Evolutionary conservation across 2,113 vertebrate species (phyloP), one percentile per base, ranked within the genome.

Genomic region (Pteronura brasiliensis): DNA sequence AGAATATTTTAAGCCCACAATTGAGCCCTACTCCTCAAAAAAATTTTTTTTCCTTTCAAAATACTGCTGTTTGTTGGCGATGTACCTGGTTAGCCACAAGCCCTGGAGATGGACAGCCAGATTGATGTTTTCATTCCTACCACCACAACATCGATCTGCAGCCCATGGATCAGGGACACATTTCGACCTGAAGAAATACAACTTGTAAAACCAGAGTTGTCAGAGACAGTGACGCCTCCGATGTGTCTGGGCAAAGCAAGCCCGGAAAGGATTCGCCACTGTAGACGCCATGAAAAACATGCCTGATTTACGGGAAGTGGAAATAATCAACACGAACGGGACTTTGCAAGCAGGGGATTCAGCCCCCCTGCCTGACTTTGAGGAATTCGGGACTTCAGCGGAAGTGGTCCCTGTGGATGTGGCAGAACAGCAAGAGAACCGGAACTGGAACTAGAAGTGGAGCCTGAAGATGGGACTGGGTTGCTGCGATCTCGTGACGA

Each of bases 401-500:
- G 42, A 9, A 39, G 39, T 1, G 4, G 25, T 44, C 25, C 7
- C 72, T 47, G 74, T 7, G 2, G 39, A 1, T 4, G 39, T 29
- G 39, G 72, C 14, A 0, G 42, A 18, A 31, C 74, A 31, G 42
- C 27, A 4, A 77, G 74, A 18, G 42, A 47, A 47, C 42, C 7
- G 7, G 6, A 27, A 27, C 42, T 13, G 7, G 6, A 27, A 27
- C 42, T 25, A 42, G 36, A 74, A 42, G 36, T 11, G 3, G 42
- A 29, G 39, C 39, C 39, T 15, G 25, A 44, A 14, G 39, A 17
- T 7, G 13, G 74, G 42, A 29, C 6, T 27, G 72, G 47, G 27
- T 8, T 17, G 27, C 42, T 31, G 4, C 7, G 4, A 17, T 29
- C 42, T 18, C 1, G 0, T 0, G 42, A 31, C 2, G 14, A 77